Evolutionary conservation across 2,888 invertebrate genomes (phyloP).

Genomic region (Lasioglossum morio): DNA sequence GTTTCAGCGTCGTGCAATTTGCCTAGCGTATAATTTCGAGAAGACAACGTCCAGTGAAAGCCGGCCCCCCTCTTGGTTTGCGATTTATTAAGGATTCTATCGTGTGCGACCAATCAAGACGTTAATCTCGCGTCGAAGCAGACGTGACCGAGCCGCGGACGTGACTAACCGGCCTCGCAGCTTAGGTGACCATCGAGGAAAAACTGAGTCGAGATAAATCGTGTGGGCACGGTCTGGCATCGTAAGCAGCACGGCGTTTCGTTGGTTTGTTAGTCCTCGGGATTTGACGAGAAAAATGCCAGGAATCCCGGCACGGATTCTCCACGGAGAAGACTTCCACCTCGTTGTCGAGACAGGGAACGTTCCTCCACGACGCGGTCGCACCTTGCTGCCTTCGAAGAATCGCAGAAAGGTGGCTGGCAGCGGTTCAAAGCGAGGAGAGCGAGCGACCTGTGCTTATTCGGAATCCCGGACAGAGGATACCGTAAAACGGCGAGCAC

Average conservation of each 20-base stretch:
- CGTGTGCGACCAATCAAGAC: conserved; percentile 11
- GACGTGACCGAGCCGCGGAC: conserved; percentile 4
- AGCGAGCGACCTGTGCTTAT: conserved; percentile 61
- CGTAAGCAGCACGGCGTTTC: not conserved
- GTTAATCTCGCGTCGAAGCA: not conserved
- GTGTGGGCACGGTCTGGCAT: not conserved
- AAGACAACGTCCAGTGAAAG: conserved; percentile 37
- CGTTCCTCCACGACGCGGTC: conserved; percentile 55
- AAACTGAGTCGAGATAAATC: conserved; percentile 4
- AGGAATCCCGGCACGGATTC: not conserved
- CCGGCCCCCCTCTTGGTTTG: not conserved
- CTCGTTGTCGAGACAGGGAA: conserved; percentile 3
- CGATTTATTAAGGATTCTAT: conserved; percentile 10
- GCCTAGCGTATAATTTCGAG: conserved; percentile 39
- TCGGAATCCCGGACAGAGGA: conserved; percentile 66
- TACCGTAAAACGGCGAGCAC: conserved; percentile 56
- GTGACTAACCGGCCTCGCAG: not conserved
- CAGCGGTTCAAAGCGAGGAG: conserved; percentile 63
- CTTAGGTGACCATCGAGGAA: not conserved
- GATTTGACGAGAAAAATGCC: not conserved
- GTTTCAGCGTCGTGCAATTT: conserved; percentile 27
- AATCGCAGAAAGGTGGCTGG: conserved; percentile 63
- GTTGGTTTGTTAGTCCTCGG: not conserved
- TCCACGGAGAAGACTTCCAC: not conserved
- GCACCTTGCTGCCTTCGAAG: conserved; percentile 57